Evolutionary conservation across 2,113 vertebrate species (phyloP).

Genomic region (Spermophilus dauricus): DNA sequence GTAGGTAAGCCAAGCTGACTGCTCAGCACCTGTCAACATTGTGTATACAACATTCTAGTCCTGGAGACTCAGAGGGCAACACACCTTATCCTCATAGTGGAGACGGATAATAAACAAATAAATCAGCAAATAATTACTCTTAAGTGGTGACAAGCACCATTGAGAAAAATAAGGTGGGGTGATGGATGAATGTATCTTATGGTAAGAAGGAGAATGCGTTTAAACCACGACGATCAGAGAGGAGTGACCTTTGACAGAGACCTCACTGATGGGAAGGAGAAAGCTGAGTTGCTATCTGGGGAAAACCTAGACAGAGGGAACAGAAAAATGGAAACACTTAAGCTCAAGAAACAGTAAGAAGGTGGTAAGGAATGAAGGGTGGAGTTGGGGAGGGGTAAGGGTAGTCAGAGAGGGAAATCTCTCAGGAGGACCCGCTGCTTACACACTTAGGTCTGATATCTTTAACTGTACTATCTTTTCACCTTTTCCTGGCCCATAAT

Average conservation of each 20-base stretch:
- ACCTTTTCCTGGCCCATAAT: accelerated
- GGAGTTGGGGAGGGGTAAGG: background rate
- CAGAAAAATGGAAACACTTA: background rate
- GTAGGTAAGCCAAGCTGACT: background rate
- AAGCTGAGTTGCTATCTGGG: background rate
- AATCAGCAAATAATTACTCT: background rate
- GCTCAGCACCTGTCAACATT: background rate
- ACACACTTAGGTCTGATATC: background rate
- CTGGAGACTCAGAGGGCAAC: background rate
- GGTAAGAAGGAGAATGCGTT: background rate
- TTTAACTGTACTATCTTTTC: background rate
- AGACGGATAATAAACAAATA: constrained; percentile 39
- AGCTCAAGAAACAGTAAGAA: background rate
- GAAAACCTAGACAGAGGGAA: background rate
- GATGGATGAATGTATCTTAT: background rate
- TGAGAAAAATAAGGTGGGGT: background rate
- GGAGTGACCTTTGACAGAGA: background rate
- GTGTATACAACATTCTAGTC: background rate
- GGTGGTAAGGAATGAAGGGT: background rate
- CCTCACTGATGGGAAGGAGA: background rate
- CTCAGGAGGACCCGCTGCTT: background rate
- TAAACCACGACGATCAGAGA: background rate
- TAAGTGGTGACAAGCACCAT: background rate
- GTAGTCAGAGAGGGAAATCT: background rate
- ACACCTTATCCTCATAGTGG: background rate